Percentiles rank a stretch among this genome's conserved stretches.
These are phyloP conservation scores for Trematomus bernacchii DNA, from an alignment of 2,797 vertebrate species.

Conservation along the genomic window DNA sequence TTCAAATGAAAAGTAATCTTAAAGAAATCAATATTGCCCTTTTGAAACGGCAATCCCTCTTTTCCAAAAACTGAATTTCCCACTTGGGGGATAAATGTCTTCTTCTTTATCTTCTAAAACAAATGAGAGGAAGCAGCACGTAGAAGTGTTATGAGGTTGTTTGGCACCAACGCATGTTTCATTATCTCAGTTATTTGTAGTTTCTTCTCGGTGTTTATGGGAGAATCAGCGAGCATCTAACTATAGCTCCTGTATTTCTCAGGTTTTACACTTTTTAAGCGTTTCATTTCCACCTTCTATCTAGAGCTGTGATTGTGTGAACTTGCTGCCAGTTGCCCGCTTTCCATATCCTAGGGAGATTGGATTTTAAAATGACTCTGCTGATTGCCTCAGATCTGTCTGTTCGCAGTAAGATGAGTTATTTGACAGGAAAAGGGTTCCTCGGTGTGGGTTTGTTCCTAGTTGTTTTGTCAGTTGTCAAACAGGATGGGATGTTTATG, in stretches of 20 bases:
- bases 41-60: too few relatives aligned
- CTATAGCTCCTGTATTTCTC: slow-evolving; percentile 34
- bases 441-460: slow-evolving; percentile 1
- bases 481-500: slow-evolving; percentile 47
- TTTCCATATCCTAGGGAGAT: slow-evolving; percentile 24
- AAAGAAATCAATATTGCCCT: background rate
- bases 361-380: slow-evolving; percentile 32
- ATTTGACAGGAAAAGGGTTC: slow-evolving; percentile 15
- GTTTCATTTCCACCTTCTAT: slow-evolving; percentile 56
- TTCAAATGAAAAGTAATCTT: background rate
- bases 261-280: slow-evolving; percentile 27
- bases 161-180: slow-evolving; percentile 19
- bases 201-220: slow-evolving; percentile 9
- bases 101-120: background rate
- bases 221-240: slow-evolving; percentile 9
- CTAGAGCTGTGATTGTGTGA: slow-evolving; percentile 50
- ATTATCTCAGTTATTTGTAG: slow-evolving; percentile 30
- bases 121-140: background rate
- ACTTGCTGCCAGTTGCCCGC: slow-evolving; percentile 41
- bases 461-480: slow-evolving; percentile 30
- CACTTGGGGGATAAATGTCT: too few relatives aligned
- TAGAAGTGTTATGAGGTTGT: slow-evolving; percentile 23
- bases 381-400: slow-evolving; percentile 37
- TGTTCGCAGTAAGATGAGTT: slow-evolving; percentile 7
- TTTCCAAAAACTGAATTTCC: too few relatives aligned